These are phyloP conservation scores for Zootermopsis nevadensis DNA, from an alignment of 2,888 invertebrate species.

Conservation along the genomic window DNA sequence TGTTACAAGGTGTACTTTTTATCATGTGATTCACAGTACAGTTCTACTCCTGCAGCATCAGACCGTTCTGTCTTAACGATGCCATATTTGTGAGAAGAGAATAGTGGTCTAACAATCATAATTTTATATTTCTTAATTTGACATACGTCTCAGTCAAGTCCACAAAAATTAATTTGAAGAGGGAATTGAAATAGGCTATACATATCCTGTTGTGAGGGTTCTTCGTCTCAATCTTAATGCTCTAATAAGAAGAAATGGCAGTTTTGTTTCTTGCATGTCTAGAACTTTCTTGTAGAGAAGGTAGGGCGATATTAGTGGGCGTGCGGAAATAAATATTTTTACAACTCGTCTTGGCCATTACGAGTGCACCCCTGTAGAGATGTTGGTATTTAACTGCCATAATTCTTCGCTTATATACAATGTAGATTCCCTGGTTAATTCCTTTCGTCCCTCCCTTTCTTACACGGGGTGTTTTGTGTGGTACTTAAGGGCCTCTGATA, in stretches of 20 bases:
- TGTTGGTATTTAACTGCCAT: conserved; percentile 32
- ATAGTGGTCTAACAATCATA: no score
- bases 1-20: no score
- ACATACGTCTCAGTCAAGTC: no score
- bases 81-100: no score
- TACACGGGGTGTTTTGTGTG: background rate
- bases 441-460: conserved; percentile 29
- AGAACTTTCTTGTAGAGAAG: conserved; percentile 25
- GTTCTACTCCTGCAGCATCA: no score
- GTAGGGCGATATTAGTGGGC: background rate
- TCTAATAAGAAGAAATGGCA: conserved; percentile 19
- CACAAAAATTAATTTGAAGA: no score
- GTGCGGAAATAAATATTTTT: conserved; percentile 36
- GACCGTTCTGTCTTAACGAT: no score
- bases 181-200: background rate
- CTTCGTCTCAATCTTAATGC: background rate
- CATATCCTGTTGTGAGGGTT: background rate
- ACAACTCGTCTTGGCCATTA: conserved; percentile 41
- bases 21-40: no score
- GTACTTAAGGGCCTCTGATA: background rate
- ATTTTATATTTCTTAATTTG: no score
- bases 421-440: conserved; percentile 39
- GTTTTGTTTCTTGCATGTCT: conserved; percentile 10
- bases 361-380: conserved; percentile 22
- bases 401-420: conserved; percentile 43